Evolutionary conservation across 2,888 invertebrate species (phyloP).

Genomic region (Tenthredo distinguenda): DNA sequence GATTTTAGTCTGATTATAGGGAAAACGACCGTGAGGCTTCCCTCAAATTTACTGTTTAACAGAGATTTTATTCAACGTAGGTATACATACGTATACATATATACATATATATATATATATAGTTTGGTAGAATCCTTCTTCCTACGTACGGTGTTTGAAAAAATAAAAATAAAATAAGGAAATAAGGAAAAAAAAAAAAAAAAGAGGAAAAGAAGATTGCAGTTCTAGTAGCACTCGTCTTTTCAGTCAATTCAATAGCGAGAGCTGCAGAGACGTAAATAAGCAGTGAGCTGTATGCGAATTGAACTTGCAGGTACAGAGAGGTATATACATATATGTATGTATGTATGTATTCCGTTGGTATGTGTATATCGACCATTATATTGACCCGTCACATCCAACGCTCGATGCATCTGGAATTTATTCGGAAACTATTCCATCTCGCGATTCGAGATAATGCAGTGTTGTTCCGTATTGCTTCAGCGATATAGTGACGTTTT

Average conservation of each 20-base stretch:
- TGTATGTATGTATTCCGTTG: neutral
- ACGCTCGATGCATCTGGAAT: neutral
- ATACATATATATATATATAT: too few species aligned
- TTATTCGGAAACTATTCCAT: neutral
- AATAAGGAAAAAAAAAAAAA: neutral
- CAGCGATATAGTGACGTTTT: neutral
- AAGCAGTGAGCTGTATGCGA: neutral
- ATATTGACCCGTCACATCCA: constrained; percentile 9
- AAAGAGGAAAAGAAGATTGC: neutral
- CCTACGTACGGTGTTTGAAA: too few species aligned
- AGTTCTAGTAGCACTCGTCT: neutral
- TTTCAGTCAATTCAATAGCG: neutral
- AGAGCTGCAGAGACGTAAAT: neutral
- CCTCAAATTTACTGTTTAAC: too few species aligned
- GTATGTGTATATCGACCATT: neutral
- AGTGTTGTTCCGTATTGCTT: neutral
- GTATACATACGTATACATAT: too few species aligned
- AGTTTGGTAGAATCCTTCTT: too few species aligned
- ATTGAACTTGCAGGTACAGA: neutral
- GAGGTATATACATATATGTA: too few species aligned
- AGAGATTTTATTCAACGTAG: too few species aligned
- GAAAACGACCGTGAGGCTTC: too few species aligned
- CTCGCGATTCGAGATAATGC: neutral
- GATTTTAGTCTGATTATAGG: too few species aligned
- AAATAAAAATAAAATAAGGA: too few species aligned